Evolutionary conservation across 1,140 invertebrate species (phyloP), one percentile per base, ranked within the genome.

Genomic region (Musca vetustissima): DNA sequence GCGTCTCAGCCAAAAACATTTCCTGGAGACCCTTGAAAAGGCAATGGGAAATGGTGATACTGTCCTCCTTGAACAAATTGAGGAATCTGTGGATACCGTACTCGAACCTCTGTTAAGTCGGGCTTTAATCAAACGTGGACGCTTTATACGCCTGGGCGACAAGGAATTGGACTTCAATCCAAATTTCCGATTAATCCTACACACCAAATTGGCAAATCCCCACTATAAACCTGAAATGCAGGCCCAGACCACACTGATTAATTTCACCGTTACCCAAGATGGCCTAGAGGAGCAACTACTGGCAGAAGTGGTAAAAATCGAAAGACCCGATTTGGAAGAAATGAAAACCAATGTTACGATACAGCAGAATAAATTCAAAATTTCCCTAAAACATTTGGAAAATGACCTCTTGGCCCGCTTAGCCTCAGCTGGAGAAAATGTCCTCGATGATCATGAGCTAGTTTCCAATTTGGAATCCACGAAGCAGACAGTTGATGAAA

Each of bases 301-400:
- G 36, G 96, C 94, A 17, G 94, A 96, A 85, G 95, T 98, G 25
- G 96, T 98, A 0, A 95, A 95, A 85, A 91, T 91, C 11, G 96
- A 98, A 83, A 86, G 96, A 73, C 95, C 96, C 0, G 96, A 98
- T 83, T 85, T 98, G 43, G 96, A 98, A 84, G 84, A 88, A 48
- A 84, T 89, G 52, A 88, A 90, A 76, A 85, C 87, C 7, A 88
- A 93, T 61, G 84, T 98, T 11, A 98, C 95, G 0, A 92, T 93
- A 76, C 93, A 97, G 80, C 95, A 98, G 79, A 98, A 98, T 75
- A 91, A 92, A 74, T 97, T 97, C 74, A 98, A 98, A 84, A 98
- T 98, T 68, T 92, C 90, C 0, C 83, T 98, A 1, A 98, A 98
- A 81, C 87, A 87, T 24, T 85, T 97, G 8, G 96, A 98, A 84